Conservation (phyloP, 2,888 invertebrate species). For the Stegana nigrithorax region DNA sequence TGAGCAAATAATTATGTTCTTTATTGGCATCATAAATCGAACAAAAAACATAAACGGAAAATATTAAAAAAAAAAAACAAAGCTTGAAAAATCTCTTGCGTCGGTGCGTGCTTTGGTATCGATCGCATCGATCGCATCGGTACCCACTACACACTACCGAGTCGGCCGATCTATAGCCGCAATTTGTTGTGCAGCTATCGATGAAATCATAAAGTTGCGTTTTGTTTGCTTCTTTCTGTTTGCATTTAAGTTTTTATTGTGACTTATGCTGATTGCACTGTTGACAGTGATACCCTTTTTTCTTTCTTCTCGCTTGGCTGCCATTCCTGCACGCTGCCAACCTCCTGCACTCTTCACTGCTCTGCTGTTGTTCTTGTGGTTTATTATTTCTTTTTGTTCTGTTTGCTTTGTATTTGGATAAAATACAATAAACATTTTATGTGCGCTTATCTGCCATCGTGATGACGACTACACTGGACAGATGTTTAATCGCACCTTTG, state of each 20-base stretch:
- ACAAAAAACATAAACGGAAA: not conserved
- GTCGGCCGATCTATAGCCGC: not conserved
- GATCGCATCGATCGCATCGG: not conserved
- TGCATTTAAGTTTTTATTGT: too few species aligned
- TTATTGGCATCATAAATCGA: conserved; percentile 5
- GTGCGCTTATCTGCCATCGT: too few species aligned
- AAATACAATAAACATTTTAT: too few species aligned
- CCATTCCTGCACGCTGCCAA: too few species aligned
- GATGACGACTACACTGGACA: too few species aligned
- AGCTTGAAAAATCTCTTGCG: not conserved
- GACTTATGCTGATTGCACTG: not conserved
- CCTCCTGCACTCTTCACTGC: too few species aligned
- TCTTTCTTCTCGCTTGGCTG: too few species aligned
- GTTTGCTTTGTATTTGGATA: too few species aligned
- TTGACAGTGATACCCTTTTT: not conserved
- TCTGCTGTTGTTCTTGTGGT: too few species aligned
- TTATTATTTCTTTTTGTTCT: too few species aligned
- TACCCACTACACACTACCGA: not conserved
- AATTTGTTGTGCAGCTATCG: not conserved
- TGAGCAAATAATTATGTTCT: conserved; percentile 40
- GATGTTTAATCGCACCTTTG: too few species aligned
- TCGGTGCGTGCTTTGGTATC: not conserved
- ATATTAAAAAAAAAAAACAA: not conserved
- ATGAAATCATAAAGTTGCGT: conserved; percentile 1
- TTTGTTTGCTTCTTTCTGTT: not conserved